phyloP scores from a whole-genome alignment of 2,113 vertebrate genomes.

The Odontesthes bonariensis region DNA sequence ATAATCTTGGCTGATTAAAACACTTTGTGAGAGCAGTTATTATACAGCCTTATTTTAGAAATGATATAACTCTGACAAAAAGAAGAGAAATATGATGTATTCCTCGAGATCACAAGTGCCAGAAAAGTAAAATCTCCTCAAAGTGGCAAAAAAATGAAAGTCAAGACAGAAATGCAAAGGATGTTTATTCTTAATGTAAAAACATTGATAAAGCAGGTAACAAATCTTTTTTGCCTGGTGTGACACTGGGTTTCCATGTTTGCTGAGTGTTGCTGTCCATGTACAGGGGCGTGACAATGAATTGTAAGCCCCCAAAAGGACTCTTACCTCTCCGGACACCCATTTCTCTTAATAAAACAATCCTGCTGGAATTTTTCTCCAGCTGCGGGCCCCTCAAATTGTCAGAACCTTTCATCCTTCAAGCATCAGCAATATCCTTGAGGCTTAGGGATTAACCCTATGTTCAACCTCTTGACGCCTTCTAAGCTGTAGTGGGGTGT shows the following conservation, averaged over 20 bases:
- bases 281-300: constrained; percentile 32
- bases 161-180: too few relatives aligned
- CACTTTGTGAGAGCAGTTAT: not conserved
- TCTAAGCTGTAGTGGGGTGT: constrained; percentile 33
- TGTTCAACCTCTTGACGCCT: constrained; percentile 32
- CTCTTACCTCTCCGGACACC: constrained; percentile 35
- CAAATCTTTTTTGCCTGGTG: constrained; percentile 4
- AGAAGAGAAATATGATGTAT: not conserved
- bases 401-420: constrained; percentile 63
- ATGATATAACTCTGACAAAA: not conserved
- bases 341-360: constrained; percentile 65
- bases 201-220: constrained; percentile 1
- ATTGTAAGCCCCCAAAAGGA: constrained; percentile 18
- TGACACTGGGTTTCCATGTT: not conserved
- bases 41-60: not conserved
- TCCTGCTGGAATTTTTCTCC: constrained; percentile 60
- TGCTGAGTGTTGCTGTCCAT: constrained; percentile 8
- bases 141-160: not conserved
- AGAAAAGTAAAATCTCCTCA: not conserved
- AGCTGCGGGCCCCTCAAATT: constrained; percentile 43
- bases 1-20: not conserved
- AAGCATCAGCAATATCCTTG: constrained; percentile 33
- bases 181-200: not conserved
- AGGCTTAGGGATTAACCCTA: constrained; percentile 38
- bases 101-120: not conserved